phyloP scores from a whole-genome alignment of 2,888 invertebrate species.

The Oligia fasciuncula region DNA sequence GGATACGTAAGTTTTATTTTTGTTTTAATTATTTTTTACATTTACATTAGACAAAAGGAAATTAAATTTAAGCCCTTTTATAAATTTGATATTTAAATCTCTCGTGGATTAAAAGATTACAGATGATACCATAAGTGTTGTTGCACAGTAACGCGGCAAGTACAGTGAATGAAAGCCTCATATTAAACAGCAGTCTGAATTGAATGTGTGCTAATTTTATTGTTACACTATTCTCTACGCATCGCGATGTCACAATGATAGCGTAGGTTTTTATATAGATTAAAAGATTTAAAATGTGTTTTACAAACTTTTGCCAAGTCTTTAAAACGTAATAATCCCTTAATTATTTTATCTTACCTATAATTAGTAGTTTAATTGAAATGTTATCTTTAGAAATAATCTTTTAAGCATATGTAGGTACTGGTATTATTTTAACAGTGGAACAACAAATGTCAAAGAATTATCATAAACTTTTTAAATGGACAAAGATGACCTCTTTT shows the following conservation, averaged over 20 bases:
- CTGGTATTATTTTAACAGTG: constrained; percentile 3
- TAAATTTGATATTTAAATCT: not conserved
- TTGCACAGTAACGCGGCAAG: not conserved
- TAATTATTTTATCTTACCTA: constrained; percentile 15
- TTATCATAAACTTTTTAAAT: not conserved
- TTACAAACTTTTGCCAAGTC: not conserved
- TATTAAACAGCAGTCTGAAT: not conserved
- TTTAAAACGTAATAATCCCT: constrained; percentile 35
- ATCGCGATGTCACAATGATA: not conserved
- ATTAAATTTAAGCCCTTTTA: not conserved
- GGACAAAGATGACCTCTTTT: not conserved
- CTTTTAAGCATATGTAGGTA: not conserved
- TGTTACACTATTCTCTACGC: not conserved
- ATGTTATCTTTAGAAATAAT: constrained; percentile 2
- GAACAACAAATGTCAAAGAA: not conserved
- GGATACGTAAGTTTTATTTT: constrained; percentile 72
- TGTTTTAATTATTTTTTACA: not conserved
- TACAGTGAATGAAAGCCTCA: not conserved
- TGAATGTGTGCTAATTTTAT: not conserved
- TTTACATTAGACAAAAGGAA: not conserved
- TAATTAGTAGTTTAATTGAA: not conserved
- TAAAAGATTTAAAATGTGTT: not conserved
- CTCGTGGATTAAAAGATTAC: constrained; percentile 25
- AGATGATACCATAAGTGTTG: not conserved
- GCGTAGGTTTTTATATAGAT: constrained; percentile 1